phyloP scores from a whole-genome alignment of 1,140 invertebrate genomes.

The Drosophila triauraria region DNA sequence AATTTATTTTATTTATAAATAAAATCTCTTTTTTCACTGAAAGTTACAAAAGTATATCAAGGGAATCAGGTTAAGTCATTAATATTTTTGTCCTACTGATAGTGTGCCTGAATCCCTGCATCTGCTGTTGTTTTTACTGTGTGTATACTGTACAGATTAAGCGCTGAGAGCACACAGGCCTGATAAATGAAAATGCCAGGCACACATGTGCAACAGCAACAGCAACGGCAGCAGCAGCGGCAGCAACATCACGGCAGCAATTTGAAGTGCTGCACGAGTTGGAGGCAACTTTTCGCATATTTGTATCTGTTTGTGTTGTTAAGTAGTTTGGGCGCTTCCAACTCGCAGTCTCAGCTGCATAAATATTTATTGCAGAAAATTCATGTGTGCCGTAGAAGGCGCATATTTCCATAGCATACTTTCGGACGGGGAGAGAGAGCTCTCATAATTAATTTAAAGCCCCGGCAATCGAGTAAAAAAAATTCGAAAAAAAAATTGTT shows the following conservation, averaged over 20 bases:
- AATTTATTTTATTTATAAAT: neutral
- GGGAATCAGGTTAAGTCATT: neutral
- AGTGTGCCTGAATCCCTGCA: neutral
- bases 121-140: conserved; percentile 24
- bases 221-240: neutral
- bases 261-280: conserved; percentile 59
- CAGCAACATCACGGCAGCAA: conserved; percentile 20
- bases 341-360: conserved; percentile 67
- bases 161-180: conserved; percentile 49
- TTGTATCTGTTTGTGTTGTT: conserved; percentile 82
- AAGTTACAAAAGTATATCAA: neutral
- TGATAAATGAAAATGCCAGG: conserved; percentile 75
- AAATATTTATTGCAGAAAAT: conserved; percentile 79
- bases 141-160: conserved; percentile 69
- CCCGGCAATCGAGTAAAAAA: conserved; percentile 23
- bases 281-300: conserved; percentile 77
- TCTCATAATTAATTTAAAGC: conserved; percentile 52
- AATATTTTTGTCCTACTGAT: conserved; percentile 18
- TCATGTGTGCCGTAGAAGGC: conserved; percentile 41
- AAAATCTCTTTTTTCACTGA: neutral
- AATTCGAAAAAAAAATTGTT: conserved; percentile 17
- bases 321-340: conserved; percentile 66
- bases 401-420: conserved; percentile 43
- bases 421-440: conserved; percentile 2
- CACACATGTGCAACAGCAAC: conserved; percentile 41